Percentiles rank a stretch among this genome's conserved stretches.
Evolutionary conservation across 2,888 invertebrate species (phyloP).

Genomic region (Toxonevra muliebris): DNA sequence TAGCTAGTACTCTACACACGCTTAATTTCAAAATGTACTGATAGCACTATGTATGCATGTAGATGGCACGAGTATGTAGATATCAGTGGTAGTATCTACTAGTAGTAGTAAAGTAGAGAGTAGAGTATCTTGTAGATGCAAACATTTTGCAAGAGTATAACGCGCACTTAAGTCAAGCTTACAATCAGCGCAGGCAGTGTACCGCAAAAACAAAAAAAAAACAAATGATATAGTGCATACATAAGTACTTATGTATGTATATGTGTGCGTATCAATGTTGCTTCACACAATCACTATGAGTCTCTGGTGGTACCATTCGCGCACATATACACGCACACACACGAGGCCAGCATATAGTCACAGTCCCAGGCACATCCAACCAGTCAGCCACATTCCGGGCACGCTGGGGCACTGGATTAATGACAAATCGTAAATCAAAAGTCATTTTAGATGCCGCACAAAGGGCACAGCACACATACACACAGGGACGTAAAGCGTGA

Average conservation of each 20-base stretch:
- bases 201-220: conserved; percentile 3
- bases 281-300: no score
- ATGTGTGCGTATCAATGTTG: no score
- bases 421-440: conserved; percentile 38
- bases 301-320: no score
- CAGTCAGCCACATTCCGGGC: background rate
- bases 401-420: conserved; percentile 31
- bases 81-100: no score
- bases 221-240: no score
- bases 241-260: no score
- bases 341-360: background rate
- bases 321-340: no score
- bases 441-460: conserved; percentile 18
- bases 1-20: background rate
- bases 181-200: background rate
- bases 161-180: conserved; percentile 7
- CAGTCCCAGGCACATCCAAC: background rate
- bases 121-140: background rate
- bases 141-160: conserved; percentile 1
- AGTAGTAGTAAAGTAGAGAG: no score
- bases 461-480: background rate
- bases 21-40: background rate
- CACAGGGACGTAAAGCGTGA: background rate
- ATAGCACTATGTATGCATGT: background rate
- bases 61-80: background rate